phyloP scores from a whole-genome alignment of 2,797 vertebrate genomes.

The Peromyscus aztecus region DNA sequence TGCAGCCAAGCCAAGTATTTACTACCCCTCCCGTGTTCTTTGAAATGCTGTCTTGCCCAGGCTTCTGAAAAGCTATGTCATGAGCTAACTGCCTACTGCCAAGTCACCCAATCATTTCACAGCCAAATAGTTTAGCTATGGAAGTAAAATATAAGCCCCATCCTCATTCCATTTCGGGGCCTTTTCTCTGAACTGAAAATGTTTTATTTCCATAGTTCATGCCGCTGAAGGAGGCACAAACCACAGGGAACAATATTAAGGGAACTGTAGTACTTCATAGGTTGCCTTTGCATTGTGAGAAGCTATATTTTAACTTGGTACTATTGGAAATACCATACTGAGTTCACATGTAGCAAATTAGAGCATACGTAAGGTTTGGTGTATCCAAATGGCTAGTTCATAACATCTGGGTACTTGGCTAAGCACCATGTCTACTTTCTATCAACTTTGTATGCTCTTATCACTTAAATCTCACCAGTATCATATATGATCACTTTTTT shows the following conservation, averaged over 20 bases:
- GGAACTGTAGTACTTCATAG: neutral
- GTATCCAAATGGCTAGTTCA: neutral
- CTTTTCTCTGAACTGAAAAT: slow-evolving; percentile 42
- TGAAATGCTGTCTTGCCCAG: slow-evolving; percentile 36
- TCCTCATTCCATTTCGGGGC: neutral
- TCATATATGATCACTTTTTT: neutral
- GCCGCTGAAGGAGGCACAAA: slow-evolving; percentile 39
- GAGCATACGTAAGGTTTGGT: neutral
- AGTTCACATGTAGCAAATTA: neutral
- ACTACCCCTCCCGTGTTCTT: slow-evolving; percentile 1
- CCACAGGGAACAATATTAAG: neutral
- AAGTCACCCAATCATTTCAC: neutral
- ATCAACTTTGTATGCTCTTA: neutral
- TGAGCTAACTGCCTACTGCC: slow-evolving; percentile 1
- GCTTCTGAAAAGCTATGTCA: slow-evolving; percentile 29
- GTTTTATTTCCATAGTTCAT: slow-evolving; percentile 51
- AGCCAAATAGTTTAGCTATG: neutral
- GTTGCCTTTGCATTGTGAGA: slow-evolving; percentile 19
- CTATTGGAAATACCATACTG: neutral
- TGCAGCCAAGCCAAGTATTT: slow-evolving; percentile 10
- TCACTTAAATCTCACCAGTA: neutral
- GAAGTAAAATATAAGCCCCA: slow-evolving; percentile 26
- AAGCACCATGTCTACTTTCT: neutral
- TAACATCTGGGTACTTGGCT: neutral
- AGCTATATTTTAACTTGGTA: slow-evolving; percentile 47